Evolutionary conservation across 2,113 vertebrate genomes (phyloP), one percentile per base, ranked within the genome.

Genomic region (Cynocephalus volans): DNA sequence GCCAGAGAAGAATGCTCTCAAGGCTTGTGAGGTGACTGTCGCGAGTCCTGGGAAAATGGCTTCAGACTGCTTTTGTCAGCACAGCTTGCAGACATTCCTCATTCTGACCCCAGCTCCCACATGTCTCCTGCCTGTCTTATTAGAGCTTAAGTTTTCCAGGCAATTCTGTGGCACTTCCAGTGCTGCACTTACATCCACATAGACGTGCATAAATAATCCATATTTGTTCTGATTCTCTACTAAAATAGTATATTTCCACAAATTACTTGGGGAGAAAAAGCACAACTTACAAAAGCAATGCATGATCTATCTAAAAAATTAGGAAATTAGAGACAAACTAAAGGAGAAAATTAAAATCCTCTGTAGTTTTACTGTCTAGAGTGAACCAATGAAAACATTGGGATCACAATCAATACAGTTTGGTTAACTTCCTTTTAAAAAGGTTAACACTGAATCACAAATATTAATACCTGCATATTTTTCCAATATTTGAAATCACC

Each of bases 31-130:
- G 62, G 80, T 65, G 91, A 60, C 45, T 83, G 19, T 58, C 91
- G 92, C 50, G 96, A 79, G 83, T 94, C 93, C 56, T 69, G 69
- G 82, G 93, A 96, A 97, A 92, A 88, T 56, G 67, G 23, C 87
- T 77, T 36, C 52, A 45, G 23, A 54, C 8, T 95, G 58, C 98
- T 97, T 97, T 75, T 93, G 48, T 93, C 96, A 64, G 92, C 93
- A 54, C 1, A 1, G 13, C 86, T 87, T 95, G 97, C 80, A 97
- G 97, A 97, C 94, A 92, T 97, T 97, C 75, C 75, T 98, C n/a
- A 48, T 97, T 81, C 90, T 93, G 10, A 1, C 52, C 26, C 48
- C 0, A 2, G n/a, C 73, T 98, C 80, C 76, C 82, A 97, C 87
- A 86, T 79, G 80, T 79, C 62, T 90, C 72, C 82, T 97, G 67